These are phyloP conservation scores for Tachina lurida DNA, from an alignment of 2,888 invertebrate genomes.

Conservation along the genomic window DNA sequence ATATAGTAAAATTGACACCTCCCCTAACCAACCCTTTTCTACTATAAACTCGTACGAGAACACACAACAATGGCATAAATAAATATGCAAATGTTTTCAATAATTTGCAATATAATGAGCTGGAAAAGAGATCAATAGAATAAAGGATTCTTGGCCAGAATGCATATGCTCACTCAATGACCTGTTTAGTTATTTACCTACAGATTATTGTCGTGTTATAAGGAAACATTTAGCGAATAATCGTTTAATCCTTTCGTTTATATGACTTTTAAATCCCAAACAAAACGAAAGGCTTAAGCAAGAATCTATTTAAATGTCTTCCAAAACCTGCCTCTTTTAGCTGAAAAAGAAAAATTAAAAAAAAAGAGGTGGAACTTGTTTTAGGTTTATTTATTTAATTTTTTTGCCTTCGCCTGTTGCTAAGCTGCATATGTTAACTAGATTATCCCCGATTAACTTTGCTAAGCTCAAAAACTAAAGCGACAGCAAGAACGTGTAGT, in stretches of 20 bases:
- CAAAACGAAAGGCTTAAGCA: conserved; percentile 62
- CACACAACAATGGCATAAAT: conserved; percentile 38
- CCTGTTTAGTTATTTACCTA: conserved; percentile 45
- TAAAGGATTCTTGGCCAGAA: background rate
- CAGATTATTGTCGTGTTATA: background rate
- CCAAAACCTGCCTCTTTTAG: background rate
- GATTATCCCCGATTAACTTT: conserved; percentile 79
- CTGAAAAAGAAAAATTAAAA: background rate
- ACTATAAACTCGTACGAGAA: background rate
- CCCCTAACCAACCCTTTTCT: conserved; percentile 62
- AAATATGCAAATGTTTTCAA: conserved; percentile 65
- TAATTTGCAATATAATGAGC: conserved; percentile 61
- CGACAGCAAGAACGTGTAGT: conserved; percentile 11
- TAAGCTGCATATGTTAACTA: conserved; percentile 73
- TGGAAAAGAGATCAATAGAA: conserved; percentile 51
- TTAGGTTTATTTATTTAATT: conserved; percentile 55
- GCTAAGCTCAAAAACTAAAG: conserved; percentile 42
- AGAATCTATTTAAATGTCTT: conserved; percentile 19
- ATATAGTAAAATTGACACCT: conserved; percentile 45
- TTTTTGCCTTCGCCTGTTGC: conserved; percentile 21
- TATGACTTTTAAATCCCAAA: conserved; percentile 64
- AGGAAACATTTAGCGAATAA: conserved; percentile 36
- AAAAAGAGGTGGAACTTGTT: conserved; percentile 62
- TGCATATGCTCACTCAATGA: conserved; percentile 24
- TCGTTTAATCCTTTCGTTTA: conserved; percentile 68